Percentiles rank a stretch among this genome's conserved stretches.
Evolutionary conservation across 2,113 vertebrate genomes (phyloP).

Genomic region (Todiramphus saurophagus): DNA sequence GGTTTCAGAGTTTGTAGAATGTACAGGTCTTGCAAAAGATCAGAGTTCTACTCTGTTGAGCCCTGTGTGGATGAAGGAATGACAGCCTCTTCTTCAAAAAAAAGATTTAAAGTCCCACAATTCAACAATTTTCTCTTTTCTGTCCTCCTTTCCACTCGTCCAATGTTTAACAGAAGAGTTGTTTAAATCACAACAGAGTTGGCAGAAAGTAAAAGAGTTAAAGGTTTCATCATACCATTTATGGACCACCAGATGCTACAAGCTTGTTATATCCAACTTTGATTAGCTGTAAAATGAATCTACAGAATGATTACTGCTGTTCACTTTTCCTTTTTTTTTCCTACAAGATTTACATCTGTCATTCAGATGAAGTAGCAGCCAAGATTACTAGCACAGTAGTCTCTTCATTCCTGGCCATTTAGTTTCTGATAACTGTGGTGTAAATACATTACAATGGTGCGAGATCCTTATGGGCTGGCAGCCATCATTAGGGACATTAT

Average conservation of each 20-base stretch:
- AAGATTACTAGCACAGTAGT: not conserved
- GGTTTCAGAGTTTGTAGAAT: not conserved
- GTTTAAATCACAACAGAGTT: conserved; percentile 23
- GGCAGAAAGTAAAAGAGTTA: conserved; percentile 39
- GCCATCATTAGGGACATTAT: not conserved
- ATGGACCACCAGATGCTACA: conserved; percentile 55
- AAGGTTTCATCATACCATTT: conserved; percentile 42
- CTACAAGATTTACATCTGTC: conserved; percentile 7
- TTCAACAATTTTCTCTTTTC: not conserved
- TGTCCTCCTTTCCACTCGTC: not conserved
- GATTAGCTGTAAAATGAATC: conserved; percentile 56
- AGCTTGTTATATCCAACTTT: conserved; percentile 41
- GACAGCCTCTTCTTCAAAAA: not conserved
- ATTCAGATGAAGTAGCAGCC: conserved; percentile 3
- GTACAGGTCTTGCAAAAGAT: not conserved
- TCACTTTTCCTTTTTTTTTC: conserved; percentile 20
- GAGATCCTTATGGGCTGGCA: not conserved
- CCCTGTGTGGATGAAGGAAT: not conserved
- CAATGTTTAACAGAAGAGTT: not conserved
- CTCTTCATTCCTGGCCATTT: not conserved
- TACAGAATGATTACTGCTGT: conserved; percentile 32
- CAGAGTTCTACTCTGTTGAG: not conserved
- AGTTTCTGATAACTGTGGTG: not conserved
- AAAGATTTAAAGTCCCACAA: not conserved
- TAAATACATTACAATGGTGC: not conserved